These are phyloP conservation scores for Adelosebastes latens DNA, from an alignment of 2,797 vertebrate genomes.

Conservation along the genomic window DNA sequence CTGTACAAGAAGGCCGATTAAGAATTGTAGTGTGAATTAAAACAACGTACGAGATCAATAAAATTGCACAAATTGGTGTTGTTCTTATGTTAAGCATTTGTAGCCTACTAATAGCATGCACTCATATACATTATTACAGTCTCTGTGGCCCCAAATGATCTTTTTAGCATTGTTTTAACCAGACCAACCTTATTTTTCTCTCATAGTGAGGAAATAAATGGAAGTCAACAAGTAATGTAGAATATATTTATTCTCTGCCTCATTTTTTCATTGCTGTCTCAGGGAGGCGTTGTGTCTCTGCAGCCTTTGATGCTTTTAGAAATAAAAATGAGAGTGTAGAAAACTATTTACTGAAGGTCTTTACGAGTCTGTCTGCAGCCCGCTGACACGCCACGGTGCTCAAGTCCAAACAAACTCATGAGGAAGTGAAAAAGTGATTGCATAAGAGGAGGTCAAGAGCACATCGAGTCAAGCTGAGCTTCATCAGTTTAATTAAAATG, in stretches of 20 bases:
- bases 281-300: not conserved
- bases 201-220: not conserved
- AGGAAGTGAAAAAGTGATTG: constrained; percentile 4
- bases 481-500: constrained; percentile 45
- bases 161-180: not conserved
- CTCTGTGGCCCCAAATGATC: not conserved
- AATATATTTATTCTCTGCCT: constrained; percentile 3
- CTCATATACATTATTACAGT: not conserved
- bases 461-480: constrained; percentile 15
- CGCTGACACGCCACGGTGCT: constrained; percentile 2
- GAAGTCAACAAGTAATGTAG: not conserved
- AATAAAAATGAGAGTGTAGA: not conserved
- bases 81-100: not conserved
- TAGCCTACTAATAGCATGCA: not conserved
- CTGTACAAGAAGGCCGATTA: not conserved
- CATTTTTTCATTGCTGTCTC: not conserved
- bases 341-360: not conserved
- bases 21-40: not conserved
- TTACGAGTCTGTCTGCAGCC: constrained; percentile 4
- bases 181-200: not conserved
- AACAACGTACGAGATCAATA: not conserved
- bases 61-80: not conserved
- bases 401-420: constrained; percentile 21
- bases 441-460: constrained; percentile 21
- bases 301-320: constrained; percentile 21